Evolutionary conservation across 2,797 vertebrate species (phyloP), one percentile per base, ranked within the genome.

Genomic region (Eulemur coronatus): DNA sequence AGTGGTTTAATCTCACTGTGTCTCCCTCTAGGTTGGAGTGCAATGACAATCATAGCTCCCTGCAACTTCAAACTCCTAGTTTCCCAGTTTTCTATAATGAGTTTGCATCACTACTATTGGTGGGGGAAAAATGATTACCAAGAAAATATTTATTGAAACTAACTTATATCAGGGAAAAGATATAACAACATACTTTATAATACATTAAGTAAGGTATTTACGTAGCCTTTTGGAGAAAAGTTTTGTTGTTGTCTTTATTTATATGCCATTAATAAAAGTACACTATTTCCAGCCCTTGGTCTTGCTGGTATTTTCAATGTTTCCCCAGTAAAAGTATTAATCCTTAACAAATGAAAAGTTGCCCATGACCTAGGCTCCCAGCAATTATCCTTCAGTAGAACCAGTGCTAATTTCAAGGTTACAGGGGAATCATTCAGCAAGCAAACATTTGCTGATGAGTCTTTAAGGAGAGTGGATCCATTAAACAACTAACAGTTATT

Each of bases 131-230:
- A 72, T 28, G 1, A 12, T 80, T 90, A 89, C 17, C 26, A n/a
- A 94, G 3, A 89, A 86, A 86, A 76, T 88, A 93, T 76, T 80
- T 92, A 70, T 35, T 70, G 26, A 94, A 93, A 88, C 63, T 89
- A 92, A 89, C 35, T 88, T 59, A 46, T 67, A 59, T 72, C 17
- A 91, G 55, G 63, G 35, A 70, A 94, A 91, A 80, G 20, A 78
- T 28, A 28, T 38, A 81, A 38, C 41, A 80, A 35, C 3, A 13
- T 61, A 67, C 79, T 93, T 72, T 69, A 69, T 69, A 86, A 46
- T 61, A 57, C n/a, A 55, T 81, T 33, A 91, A 14, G 22, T 50
- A 93, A 96, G 12, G n/a, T 55, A 70, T 72, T 90, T 82, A 22
- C 41, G 13, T 69, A 59, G 46, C 4, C 30, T 92, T 84, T 43